A percentile compares a stretch with the other conserved stretches of the same genome.
phyloP scores from a whole-genome alignment of 2,113 vertebrate genomes.

The Sterrhoptilus dennistouni region DNA sequence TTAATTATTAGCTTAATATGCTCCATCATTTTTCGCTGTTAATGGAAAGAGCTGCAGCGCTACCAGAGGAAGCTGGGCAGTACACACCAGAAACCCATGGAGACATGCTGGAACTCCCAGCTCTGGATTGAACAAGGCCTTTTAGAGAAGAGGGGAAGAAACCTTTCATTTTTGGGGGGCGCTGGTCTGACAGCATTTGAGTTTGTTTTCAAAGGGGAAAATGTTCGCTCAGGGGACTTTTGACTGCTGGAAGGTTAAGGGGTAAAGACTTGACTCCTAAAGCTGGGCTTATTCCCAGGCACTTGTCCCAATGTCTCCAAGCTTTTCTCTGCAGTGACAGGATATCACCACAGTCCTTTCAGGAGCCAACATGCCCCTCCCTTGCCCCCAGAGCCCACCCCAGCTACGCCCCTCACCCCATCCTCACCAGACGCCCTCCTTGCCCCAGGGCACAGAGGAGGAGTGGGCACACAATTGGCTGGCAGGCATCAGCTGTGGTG shows the following conservation, averaged over 20 bases:
- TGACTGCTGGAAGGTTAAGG: neutral
- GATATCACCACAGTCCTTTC: rapidly evolving
- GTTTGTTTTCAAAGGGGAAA: neutral
- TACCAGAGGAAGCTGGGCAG: neutral
- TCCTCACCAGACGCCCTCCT: neutral
- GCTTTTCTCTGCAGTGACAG: neutral
- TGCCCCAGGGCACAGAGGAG: neutral
- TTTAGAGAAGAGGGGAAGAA: neutral
- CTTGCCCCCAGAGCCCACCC: neutral
- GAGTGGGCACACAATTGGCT: neutral
- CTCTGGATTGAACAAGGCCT: neutral
- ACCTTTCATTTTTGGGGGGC: neutral
- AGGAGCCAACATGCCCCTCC: neutral
- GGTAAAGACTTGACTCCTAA: neutral
- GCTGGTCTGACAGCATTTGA: neutral
- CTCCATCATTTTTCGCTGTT: constrained; percentile 34
- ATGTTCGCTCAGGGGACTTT: rapidly evolving
- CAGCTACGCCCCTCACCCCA: neutral
- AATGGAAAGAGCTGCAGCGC: constrained; percentile 28
- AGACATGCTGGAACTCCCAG: neutral
- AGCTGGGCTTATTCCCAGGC: neutral
- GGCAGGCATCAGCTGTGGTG: neutral
- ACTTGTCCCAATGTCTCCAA: neutral
- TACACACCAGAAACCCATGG: neutral
- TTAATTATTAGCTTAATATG: constrained; percentile 61